Base-by-base conservation (phyloP, 2,888 invertebrate genomes). In the Ferdinandea cuprea region DNA sequence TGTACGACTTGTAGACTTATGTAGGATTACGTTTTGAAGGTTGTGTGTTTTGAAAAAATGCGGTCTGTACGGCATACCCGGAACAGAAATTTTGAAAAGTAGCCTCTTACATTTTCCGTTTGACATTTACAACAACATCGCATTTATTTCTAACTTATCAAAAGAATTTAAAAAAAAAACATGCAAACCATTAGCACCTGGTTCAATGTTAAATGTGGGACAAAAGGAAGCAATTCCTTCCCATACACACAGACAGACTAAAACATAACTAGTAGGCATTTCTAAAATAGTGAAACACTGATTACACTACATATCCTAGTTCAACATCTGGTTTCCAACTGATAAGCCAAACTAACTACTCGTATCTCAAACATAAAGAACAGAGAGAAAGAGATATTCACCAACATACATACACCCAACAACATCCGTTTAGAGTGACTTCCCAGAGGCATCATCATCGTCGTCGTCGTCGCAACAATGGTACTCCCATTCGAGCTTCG, bases 351-450 rank as follows among this genome's bases (percentile, higher is more conserved):
- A 59, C 63, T 35, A 61, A 77, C 77, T 77, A 81, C 25, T 25
- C 5, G 25, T 71, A 68, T 77, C 40, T n/a, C 44, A 9, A 5
- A 17, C 21, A n/a, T n/a, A n/a, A n/a, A n/a, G n/a, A n/a, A n/a
- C n/a, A n/a, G n/a, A n/a, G 28, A 63, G 56, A 63, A 69, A 48
- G 42, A 63, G 63, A 44, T 52, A 56, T n/a, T n/a, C 48, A 19
- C 42, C 58, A 52, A 28, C 56, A 63, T 6, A 13, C 46, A 50
- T 2, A 50, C 17, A 7, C 28, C 4, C 50, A 79, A 54, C 59
- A 73, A 77, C 77, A 77, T 81, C 81, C 81, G 81, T 77, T 71
- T 46, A 54, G n/a, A 77, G 46, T 72, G 81, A 54, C 77, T 77
- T 77, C 81, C 77, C 81, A 61, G 71, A 71, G 71, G 71, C 77